Percentiles rank a stretch among this genome's conserved stretches.
Evolutionary conservation across 2,113 vertebrate genomes (phyloP).

Genomic region (Plecotus auritus): DNA sequence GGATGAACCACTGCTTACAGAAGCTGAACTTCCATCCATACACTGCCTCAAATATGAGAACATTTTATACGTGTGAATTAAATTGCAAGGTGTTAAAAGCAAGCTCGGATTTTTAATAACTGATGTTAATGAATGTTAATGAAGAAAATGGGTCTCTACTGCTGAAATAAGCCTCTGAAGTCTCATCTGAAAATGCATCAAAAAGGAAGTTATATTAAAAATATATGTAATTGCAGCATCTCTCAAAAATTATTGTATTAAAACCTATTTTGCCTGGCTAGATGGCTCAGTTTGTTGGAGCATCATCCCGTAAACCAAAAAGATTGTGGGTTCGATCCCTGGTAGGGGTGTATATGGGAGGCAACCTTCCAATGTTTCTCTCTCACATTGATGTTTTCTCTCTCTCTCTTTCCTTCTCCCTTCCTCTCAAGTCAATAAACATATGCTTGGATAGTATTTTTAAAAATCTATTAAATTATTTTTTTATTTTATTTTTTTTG

Average conservation of each 20-base stretch:
- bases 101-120: not conserved
- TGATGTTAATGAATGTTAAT: slow-evolving; percentile 13
- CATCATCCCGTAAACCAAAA: not conserved
- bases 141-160: not conserved
- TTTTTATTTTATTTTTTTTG: not conserved
- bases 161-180: not conserved
- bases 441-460: not conserved
- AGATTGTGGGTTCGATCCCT: not conserved
- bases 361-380: not conserved
- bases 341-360: not conserved
- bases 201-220: not conserved
- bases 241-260: not conserved
- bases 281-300: not conserved
- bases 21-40: not conserved
- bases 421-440: not conserved
- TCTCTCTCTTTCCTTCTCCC: not conserved
- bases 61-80: not conserved
- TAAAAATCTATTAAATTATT: not conserved
- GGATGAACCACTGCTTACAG: not conserved
- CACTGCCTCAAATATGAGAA: not conserved
- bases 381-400: not conserved
- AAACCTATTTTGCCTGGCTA: not conserved
- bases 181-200: not conserved
- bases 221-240: not conserved
- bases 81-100: not conserved